Evolutionary conservation across 1,140 invertebrate genomes (phyloP), one percentile per base, ranked within the genome.

Genomic region (Drosophila punjabiensis): DNA sequence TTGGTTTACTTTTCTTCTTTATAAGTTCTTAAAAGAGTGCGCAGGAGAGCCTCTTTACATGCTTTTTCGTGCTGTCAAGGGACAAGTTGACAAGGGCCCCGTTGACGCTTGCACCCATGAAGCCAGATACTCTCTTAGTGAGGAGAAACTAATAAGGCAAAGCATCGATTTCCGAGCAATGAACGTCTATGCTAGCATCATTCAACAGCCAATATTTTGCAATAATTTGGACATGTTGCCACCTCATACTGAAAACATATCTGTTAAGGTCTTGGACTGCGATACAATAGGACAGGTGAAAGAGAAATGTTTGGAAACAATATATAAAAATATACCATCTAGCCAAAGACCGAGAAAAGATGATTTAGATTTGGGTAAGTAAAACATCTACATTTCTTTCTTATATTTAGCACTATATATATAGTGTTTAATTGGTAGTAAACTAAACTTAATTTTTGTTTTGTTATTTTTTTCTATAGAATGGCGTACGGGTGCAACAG

Each of bases 201-300:
- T 97, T 52, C 97, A 98, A 93, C 98, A 98, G 94, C 98, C 97
- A 33, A 97, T 98, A 70, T 99, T 98, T 93, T 94, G 95, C 73
- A 94, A 95, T 58, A 93, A 93, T 52, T 95, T 97, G 59, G 95
- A 97, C 71, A 96, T 96, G 81, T 94, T 98, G 88, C 98, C 98
- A 94, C 96, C 97, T 62, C 97, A 97, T 80, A 97, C 97, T 68
- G 98, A 98, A 93, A 98, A 98, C 94, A 96, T 98, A 86, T 96
- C 97, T 86, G 98, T 99, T 28, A 98, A 99, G 94, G 98, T 99
- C 37, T 95, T 99, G 75, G 99, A 99, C 94, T 99, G 99, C 95
- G 99, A 99, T 95, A 99, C 98, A 60, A 99, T 99, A 93, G 98
- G 97, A 83, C 99, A 99, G 95, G 98, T 99, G 8, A 99, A 99